Base-by-base conservation (phyloP, 2,113 vertebrate genomes). In the Corythaixoides concolor region DNA sequence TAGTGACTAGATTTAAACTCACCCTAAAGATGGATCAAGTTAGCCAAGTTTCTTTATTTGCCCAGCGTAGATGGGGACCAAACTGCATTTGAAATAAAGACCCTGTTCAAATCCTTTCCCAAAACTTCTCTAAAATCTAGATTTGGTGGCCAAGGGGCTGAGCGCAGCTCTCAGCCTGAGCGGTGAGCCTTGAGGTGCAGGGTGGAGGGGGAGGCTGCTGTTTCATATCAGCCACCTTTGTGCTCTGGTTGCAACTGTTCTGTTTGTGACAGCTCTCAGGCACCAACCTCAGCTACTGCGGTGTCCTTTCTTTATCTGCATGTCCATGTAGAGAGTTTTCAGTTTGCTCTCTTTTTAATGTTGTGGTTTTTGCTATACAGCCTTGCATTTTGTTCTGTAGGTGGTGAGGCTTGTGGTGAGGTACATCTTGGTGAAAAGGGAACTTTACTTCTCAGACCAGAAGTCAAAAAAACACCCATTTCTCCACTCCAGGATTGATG, bases 361-460 rank as follows among this genome's bases (percentile, higher is more conserved):
- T 60, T 93, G 93, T 88, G 94, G 81, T 2, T 91, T 95, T 89
- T 91, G 52, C 41, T 87, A 2, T 37, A 27, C 23, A n/a, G 84
- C 62, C 58, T 89, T 82, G 74, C 66, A 41, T 83, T 78, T 75
- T 64, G 35, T 53, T 95, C 53, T 0, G 13, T 88, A 93, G 49
- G 53, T 9, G 8, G 14, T 53, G 62, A 95, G 74, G 87, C 76
- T 89, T 97, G 95, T 88, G 87, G 93, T 68, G 28, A 91, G 35
- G 43, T 19, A 39, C 74, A 13, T 79, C 60, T 88, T 50, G 74
- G 28, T 96, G 81, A 95, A 96, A 97, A 88, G 66, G 77, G 94
- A 96, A 95, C 94, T 33, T 90, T 23, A 11, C 59, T 85, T 58
- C 87, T 95, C 81, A 79, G 77, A 89, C 55, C 91, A 93, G 77